Evolutionary conservation across 2,888 invertebrate genomes (phyloP).

Genomic region (Buathra laborator): DNA sequence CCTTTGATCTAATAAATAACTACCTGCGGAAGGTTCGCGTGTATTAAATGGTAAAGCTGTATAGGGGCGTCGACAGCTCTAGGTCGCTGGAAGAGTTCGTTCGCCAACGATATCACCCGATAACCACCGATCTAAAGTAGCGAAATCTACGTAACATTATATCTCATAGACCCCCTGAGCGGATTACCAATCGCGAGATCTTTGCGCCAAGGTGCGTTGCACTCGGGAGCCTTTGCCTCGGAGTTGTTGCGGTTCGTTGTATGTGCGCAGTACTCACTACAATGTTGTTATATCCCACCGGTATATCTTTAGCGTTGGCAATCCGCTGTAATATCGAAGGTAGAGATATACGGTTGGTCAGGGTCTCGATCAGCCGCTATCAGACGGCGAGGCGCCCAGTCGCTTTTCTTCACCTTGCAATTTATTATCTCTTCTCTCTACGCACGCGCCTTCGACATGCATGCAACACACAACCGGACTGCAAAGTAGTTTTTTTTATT

Average conservation of each 20-base stretch:
- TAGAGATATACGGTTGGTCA: neutral
- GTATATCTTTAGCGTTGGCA: neutral
- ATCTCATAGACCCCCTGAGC: neutral
- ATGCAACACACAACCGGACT: neutral
- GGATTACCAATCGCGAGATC: constrained; percentile 5
- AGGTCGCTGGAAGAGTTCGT: constrained; percentile 13
- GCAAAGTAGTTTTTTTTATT: constrained; percentile 31
- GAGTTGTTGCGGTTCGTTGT: neutral
- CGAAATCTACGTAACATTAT: neutral
- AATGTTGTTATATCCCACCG: neutral
- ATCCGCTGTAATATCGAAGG: neutral
- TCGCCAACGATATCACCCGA: constrained; percentile 19
- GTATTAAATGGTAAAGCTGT: neutral
- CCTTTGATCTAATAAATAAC: neutral
- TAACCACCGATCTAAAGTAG: constrained; percentile 13
- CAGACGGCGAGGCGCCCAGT: constrained; percentile 39
- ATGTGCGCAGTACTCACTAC: neutral
- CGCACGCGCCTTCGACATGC: neutral
- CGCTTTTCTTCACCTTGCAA: constrained; percentile 41
- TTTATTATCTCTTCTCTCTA: constrained; percentile 46
- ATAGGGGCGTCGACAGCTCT: neutral
- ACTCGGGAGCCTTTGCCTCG: constrained; percentile 1
- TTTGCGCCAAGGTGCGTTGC: constrained; percentile 15
- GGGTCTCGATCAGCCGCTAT: constrained; percentile 32
- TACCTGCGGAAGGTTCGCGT: neutral